Conservation (phyloP, 2,113 vertebrate species). For the Syngnathus floridae region DNA sequence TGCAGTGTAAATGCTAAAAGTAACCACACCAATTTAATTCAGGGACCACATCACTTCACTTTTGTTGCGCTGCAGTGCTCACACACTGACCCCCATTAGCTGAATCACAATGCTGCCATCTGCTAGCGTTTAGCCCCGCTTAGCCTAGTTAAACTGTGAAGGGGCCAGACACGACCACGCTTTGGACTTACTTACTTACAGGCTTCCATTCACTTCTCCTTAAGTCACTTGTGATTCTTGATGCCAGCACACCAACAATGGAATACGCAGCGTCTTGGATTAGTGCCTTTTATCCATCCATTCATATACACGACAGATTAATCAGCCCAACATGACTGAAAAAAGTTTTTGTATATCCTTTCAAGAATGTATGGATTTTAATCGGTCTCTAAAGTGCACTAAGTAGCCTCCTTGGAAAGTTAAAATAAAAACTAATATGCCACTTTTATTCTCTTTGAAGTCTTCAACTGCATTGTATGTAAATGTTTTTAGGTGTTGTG, state of each 20-base stretch:
- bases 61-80: slow-evolving; percentile 3
- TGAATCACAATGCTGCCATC: slow-evolving; percentile 42
- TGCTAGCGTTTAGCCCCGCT: slow-evolving; percentile 48
- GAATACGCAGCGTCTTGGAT: background rate
- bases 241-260: background rate
- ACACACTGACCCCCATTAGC: slow-evolving; percentile 3
- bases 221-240: slow-evolving; percentile 4
- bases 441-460: too few species aligned
- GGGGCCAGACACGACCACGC: slow-evolving; percentile 4
- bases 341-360: background rate
- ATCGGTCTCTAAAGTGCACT: too few species aligned
- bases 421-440: too few species aligned
- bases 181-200: slow-evolving; percentile 13
- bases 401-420: too few species aligned
- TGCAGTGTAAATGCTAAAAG: background rate
- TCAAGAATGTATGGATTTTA: too few species aligned
- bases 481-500: too few species aligned
- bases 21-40: background rate
- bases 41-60: background rate
- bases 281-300: background rate
- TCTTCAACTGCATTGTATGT: too few species aligned
- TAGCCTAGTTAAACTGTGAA: slow-evolving; percentile 47
- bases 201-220: slow-evolving; percentile 21
- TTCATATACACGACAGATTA: background rate
- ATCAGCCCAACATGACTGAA: background rate